A percentile compares a stretch with the other conserved stretches of the same genome.
Evolutionary conservation across 2,113 vertebrate species (phyloP).

Genomic region (Zonotrichia leucophrys): DNA sequence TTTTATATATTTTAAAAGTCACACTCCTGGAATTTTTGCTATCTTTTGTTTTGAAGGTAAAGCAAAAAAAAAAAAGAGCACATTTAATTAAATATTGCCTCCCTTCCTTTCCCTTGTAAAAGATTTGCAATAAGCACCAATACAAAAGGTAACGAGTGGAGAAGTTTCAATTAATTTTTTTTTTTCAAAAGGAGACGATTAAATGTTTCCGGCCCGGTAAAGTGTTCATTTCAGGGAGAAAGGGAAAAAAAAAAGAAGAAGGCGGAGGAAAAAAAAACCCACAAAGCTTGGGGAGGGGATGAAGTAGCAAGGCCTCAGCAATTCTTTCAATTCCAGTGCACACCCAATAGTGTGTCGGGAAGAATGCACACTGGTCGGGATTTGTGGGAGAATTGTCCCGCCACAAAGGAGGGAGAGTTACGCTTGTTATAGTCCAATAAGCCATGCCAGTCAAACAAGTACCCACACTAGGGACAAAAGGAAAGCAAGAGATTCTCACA

Average conservation of each 20-base stretch:
- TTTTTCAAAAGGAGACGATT: constrained; percentile 95
- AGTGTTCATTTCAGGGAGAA: constrained; percentile 96
- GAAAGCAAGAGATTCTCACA: constrained; percentile 94
- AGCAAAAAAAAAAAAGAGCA: not conserved
- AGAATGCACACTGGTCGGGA: constrained; percentile 96
- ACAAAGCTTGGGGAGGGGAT: constrained; percentile 84
- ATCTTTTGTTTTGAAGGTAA: constrained; percentile 61
- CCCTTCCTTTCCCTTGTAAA: constrained; percentile 68
- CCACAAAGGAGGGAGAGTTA: constrained; percentile 94
- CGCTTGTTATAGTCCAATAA: constrained; percentile 99
- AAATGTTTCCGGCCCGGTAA: constrained; percentile 99
- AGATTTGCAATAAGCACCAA: constrained; percentile 75
- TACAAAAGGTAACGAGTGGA: constrained; percentile 86
- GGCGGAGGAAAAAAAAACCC: constrained; percentile 56
- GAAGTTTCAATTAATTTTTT: constrained; percentile 99
- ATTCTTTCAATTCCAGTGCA: constrained; percentile 94
- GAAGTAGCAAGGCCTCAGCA: constrained; percentile 81
- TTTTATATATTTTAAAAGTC: not conserved
- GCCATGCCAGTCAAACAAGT: constrained; percentile 99
- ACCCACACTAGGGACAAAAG: constrained; percentile 89
- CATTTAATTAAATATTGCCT: constrained; percentile 67
- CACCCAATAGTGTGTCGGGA: constrained; percentile 93
- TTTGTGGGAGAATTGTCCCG: constrained; percentile 98
- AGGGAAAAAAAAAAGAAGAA: not conserved
- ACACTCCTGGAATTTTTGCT: not conserved